A percentile compares a stretch with the other conserved stretches of the same genome.
phyloP scores from a whole-genome alignment of 2,797 vertebrate species.

The Lemur catta region DNA sequence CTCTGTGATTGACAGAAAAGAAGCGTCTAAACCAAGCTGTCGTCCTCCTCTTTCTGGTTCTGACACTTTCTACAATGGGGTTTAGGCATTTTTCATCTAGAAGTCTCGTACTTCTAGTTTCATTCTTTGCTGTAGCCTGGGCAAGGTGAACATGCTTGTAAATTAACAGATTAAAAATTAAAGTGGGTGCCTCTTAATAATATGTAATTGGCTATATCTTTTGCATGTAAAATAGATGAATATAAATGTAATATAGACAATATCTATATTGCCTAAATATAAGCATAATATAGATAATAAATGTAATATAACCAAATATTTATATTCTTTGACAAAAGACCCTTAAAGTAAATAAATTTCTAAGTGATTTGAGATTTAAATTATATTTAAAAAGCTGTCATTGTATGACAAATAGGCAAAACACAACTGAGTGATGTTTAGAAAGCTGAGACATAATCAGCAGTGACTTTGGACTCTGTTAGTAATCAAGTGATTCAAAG shows the following conservation, averaged over 20 bases:
- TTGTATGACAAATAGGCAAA: not conserved
- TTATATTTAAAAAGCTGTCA: not conserved
- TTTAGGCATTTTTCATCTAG: not conserved
- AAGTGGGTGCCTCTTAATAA: not conserved
- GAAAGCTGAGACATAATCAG: not conserved
- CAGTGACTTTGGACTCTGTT: not conserved
- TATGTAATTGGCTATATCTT: not conserved
- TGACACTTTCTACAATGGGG: not conserved
- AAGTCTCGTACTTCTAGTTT: not conserved
- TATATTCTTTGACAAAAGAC: not conserved
- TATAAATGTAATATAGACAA: not conserved
- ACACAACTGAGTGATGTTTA: not conserved
- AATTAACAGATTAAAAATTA: constrained; percentile 4
- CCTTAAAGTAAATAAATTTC: not conserved
- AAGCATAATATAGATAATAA: not conserved
- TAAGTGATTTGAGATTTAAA: constrained; percentile 11
- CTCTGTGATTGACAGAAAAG: not conserved
- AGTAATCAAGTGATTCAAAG: not conserved
- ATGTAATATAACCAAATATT: not conserved
- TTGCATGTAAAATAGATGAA: not conserved
- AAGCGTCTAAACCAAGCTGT: not conserved
- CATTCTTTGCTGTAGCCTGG: not conserved
- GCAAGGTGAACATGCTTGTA: not conserved
- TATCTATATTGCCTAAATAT: not conserved
- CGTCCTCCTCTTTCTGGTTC: not conserved